Percentiles rank a stretch among this genome's conserved stretches.
phyloP scores from a whole-genome alignment of 2,113 vertebrate genomes.

The Sebastes fasciatus region DNA sequence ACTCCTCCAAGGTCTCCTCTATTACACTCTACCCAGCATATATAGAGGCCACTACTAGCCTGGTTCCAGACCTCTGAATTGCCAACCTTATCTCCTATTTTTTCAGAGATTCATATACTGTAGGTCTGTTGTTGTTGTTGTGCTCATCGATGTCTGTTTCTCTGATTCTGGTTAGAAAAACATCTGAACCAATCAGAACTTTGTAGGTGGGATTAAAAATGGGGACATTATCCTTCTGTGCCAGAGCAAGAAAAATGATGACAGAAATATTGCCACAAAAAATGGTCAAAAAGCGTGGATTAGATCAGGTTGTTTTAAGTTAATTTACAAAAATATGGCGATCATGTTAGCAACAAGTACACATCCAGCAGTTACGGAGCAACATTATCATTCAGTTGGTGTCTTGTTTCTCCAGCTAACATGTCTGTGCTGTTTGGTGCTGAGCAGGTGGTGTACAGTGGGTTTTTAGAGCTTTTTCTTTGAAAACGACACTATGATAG shows the following conservation, averaged over 20 bases:
- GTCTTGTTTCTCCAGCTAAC: no score
- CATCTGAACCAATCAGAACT: neutral
- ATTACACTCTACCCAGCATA: neutral
- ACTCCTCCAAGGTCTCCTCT: neutral
- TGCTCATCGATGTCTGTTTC: neutral
- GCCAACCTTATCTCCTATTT: neutral
- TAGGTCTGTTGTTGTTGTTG: neutral
- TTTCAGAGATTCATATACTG: neutral
- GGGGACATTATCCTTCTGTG: neutral
- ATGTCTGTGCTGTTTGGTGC: no score
- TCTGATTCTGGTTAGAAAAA: no score
- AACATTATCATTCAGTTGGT: no score
- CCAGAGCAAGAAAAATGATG: neutral
- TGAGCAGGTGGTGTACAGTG: no score
- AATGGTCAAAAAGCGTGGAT: no score
- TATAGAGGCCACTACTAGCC: neutral
- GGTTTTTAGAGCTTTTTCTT: no score
- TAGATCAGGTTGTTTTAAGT: no score
- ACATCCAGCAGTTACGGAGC: no score
- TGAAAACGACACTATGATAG: no score
- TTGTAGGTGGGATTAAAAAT: neutral
- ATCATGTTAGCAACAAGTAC: no score
- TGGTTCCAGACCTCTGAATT: slow-evolving; percentile 2
- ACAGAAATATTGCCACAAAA: neutral
- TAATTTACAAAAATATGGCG: no score